phyloP scores from a whole-genome alignment of 2,888 invertebrate species.

The Leucozona laternaria region DNA sequence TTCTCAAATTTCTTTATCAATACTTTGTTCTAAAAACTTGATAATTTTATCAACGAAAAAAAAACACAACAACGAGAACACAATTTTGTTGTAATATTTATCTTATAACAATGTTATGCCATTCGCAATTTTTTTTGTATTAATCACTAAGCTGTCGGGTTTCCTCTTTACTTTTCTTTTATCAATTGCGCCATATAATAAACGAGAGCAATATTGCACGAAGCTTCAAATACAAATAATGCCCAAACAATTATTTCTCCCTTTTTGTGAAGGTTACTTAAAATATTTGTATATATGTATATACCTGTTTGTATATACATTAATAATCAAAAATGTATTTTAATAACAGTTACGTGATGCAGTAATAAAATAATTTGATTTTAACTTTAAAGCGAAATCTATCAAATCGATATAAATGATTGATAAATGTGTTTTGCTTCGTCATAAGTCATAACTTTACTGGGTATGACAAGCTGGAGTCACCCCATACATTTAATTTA shows the following conservation, averaged over 20 bases:
- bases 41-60: too few relatives aligned
- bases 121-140: too few relatives aligned
- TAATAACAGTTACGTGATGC: background rate
- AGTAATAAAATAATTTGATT: background rate
- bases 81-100: too few relatives aligned
- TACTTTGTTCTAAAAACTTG: too few relatives aligned
- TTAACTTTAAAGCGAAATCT: background rate
- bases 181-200: background rate
- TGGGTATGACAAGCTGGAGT: constrained; percentile 4
- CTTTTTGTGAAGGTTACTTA: background rate
- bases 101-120: too few relatives aligned
- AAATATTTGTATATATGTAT: too few relatives aligned
- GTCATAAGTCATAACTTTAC: background rate
- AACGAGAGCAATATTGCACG: background rate
- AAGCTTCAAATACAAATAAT: background rate
- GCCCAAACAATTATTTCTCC: background rate
- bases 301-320: too few relatives aligned
- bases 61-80: too few relatives aligned
- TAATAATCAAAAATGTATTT: background rate
- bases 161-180: background rate
- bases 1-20: too few relatives aligned
- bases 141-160: too few relatives aligned
- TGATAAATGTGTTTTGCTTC: background rate
- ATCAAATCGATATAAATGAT: background rate
- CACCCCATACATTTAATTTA: background rate